Base-by-base conservation (phyloP, 2,113 vertebrate species). In the Bucco capensis region DNA sequence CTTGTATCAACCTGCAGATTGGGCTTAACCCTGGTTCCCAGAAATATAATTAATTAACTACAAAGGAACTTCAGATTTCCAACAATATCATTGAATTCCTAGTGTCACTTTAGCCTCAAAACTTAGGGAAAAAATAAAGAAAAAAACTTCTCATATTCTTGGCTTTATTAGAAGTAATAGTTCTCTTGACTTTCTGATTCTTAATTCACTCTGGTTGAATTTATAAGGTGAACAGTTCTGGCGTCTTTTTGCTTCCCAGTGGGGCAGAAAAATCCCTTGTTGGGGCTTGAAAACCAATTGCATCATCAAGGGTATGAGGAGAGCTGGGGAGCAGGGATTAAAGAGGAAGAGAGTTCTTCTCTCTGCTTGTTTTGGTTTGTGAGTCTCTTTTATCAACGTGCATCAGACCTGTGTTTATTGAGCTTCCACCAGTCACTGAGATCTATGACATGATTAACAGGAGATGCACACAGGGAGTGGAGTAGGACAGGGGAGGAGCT, bases 341-440 rank as follows among this genome's bases (percentile, higher is more conserved):
- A 66, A 88, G 49, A 92, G 88, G 73, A 93, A 93, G 47, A 86
- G 25, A 50, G 28, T 6, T 90, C 77, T 93, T 28, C 58, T 61
- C 35, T 56, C 19, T 0, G 2, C 73, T 78, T 92, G 56, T 60
- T 95, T 94, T 72, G 83, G 77, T 93, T 86, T 90, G 66, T 31
- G 73, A 92, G 33, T 38, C 19, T 84, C 51, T 76, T 53, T 88
- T 91, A 90, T 75, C 92, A 78, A 19, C 0, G 0, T 44, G 24
- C 73, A 88, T 91, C 94, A 93, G 90, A 44, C 19, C 33, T 18
- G 49, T 94, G 70, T 67, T 86, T 92, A 94, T 72, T 90, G 92
- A 79, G 71, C 74, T 74, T 77, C 76, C 72, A 86, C 49, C 76
- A 51, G 83, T 28, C 3, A 0, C 38, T 60, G 83, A 81, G 83